Conservation (phyloP, 1,140 invertebrate species). For the Drosophila ohnishii region DNA sequence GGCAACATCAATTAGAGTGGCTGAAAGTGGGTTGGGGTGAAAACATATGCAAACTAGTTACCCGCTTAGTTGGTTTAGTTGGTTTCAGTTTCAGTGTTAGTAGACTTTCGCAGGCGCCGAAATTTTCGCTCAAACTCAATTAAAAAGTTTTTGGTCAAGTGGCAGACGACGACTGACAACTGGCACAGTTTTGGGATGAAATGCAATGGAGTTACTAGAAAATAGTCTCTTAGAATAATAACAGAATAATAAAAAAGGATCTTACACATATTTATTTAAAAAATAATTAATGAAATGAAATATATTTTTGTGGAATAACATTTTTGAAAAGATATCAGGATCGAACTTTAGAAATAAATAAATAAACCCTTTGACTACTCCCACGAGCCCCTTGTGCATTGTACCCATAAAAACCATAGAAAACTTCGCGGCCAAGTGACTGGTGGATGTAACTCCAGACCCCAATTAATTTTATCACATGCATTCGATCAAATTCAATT, state of each 20-base stretch:
- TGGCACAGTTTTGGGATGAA: neutral
- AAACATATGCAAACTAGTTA: conserved; percentile 58
- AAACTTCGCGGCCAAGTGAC: neutral
- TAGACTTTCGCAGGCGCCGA: conserved; percentile 27
- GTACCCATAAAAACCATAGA: neutral
- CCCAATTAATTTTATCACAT: conserved; percentile 79
- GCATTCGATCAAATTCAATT: conserved; percentile 80
- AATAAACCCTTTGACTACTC: too few species aligned
- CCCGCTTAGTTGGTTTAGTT: conserved; percentile 30
- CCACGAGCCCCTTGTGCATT: too few species aligned
- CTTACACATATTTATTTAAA: too few species aligned
- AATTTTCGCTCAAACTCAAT: conserved; percentile 66
- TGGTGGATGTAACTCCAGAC: neutral
- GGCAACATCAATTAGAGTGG: conserved; percentile 61
- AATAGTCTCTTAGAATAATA: too few species aligned
- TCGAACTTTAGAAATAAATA: too few species aligned
- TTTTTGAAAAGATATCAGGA: too few species aligned
- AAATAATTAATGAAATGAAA: too few species aligned
- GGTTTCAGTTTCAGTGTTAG: conserved; percentile 25
- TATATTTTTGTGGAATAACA: too few species aligned
- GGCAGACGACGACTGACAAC: conserved; percentile 15
- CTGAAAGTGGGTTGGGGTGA: conserved; percentile 1
- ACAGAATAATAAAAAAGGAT: too few species aligned
- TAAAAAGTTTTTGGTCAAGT: conserved; percentile 74
- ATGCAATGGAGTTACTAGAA: neutral